A percentile compares a stretch with the other conserved stretches of the same genome.
phyloP scores from a whole-genome alignment of 1,140 invertebrate species.

The Drusus annulatus region DNA sequence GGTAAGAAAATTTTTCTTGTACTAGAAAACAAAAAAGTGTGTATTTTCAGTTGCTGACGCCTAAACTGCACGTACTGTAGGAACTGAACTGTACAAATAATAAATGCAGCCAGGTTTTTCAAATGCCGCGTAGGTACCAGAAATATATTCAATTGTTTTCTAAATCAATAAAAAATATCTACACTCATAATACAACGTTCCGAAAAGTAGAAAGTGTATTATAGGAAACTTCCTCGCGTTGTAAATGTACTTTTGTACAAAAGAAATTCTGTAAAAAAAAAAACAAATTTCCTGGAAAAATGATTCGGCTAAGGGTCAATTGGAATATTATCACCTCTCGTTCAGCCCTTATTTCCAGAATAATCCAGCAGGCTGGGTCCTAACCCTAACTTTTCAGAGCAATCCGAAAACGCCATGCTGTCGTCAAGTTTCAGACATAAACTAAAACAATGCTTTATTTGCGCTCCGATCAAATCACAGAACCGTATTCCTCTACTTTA shows the following conservation, averaged over 20 bases:
- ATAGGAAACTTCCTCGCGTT: neutral
- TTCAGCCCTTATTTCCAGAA: neutral
- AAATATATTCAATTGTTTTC: too few relatives aligned
- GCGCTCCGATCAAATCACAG: neutral
- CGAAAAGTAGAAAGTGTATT: too few relatives aligned
- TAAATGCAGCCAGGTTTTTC: too few relatives aligned
- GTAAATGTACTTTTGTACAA: neutral
- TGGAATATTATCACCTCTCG: neutral
- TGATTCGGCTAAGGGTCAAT: constrained; percentile 4
- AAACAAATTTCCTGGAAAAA: neutral
- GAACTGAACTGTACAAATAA: too few relatives aligned
- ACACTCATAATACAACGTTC: too few relatives aligned
- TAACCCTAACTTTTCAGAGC: neutral
- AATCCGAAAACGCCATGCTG: neutral
- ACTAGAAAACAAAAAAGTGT: too few relatives aligned
- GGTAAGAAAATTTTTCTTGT: too few relatives aligned
- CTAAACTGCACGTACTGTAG: too few relatives aligned
- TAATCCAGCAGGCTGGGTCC: neutral
- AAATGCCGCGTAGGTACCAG: too few relatives aligned
- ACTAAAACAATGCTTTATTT: constrained; percentile 15
- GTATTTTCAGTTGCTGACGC: too few relatives aligned
- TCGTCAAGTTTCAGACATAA: constrained; percentile 10
- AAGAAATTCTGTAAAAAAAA: neutral
- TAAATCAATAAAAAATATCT: too few relatives aligned
- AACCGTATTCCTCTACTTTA: too few relatives aligned